A percentile compares a stretch with the other conserved stretches of the same genome.
Conservation (phyloP, 2,888 invertebrate genomes). For the Nebria salina region DNA sequence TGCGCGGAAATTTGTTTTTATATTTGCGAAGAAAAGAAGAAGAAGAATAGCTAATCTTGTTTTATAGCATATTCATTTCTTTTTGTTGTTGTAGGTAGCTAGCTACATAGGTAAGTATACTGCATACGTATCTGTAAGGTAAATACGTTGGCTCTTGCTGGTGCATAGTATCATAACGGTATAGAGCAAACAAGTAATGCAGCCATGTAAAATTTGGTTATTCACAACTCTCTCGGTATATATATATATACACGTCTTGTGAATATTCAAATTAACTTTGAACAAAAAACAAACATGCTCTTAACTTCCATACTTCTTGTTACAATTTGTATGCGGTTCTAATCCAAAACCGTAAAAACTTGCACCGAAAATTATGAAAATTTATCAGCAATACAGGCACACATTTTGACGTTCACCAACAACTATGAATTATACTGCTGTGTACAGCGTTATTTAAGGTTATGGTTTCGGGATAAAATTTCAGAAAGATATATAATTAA, state of each 20-base stretch:
- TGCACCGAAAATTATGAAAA: neutral
- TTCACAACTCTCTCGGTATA: constrained; percentile 9
- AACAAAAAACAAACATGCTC: neutral
- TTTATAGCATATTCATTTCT: neutral
- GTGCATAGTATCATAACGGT: neutral
- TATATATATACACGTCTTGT: neutral
- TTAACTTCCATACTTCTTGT: neutral
- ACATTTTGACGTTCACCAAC: neutral
- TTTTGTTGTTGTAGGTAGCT: neutral
- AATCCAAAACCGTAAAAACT: neutral
- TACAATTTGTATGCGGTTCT: neutral
- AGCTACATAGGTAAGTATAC: too few relatives aligned
- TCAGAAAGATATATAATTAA: neutral
- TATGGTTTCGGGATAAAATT: neutral
- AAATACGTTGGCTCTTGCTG: neutral
- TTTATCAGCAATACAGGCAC: too few relatives aligned
- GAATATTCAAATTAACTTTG: constrained; percentile 11
- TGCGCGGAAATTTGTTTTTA: neutral
- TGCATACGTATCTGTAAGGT: neutral
- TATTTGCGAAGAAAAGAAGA: neutral
- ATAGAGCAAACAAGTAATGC: constrained; percentile 9
- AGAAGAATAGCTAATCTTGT: neutral
- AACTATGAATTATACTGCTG: neutral
- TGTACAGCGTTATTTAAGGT: too few relatives aligned
- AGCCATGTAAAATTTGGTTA: constrained; percentile 13